Conservation (phyloP, 2,888 invertebrate genomes). For the Physocephala rufipes region DNA sequence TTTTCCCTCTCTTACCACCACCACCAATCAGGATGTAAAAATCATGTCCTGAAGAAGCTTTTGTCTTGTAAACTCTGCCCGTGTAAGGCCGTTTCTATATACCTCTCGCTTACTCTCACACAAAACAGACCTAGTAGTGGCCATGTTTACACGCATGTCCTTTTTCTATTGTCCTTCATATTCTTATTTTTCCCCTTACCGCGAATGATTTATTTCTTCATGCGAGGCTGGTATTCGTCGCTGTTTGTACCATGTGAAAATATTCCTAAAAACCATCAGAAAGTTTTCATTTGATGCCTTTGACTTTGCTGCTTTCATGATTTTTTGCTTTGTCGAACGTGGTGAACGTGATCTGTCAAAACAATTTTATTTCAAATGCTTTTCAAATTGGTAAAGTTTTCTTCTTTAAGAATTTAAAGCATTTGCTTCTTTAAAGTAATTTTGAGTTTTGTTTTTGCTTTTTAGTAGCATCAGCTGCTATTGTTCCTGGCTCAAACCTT, state of each 20-base stretch:
- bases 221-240: conserved; percentile 32
- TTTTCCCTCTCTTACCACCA: background rate
- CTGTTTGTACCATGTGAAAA: conserved; percentile 6
- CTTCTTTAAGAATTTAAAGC: conserved; percentile 1
- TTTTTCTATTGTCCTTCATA: too few relatives aligned
- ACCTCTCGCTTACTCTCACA: conserved; percentile 50
- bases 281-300: conserved; percentile 25
- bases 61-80: background rate
- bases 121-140: conserved; percentile 20
- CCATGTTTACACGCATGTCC: conserved; percentile 51
- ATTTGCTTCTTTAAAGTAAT: conserved; percentile 22
- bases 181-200: background rate
- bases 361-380: too few relatives aligned
- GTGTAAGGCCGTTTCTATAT: conserved; percentile 35
- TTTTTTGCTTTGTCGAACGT: background rate
- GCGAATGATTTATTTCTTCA: conserved; percentile 9
- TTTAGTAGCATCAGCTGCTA: background rate
- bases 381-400: background rate
- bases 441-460: background rate
- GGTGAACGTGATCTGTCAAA: too few relatives aligned
- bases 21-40: background rate
- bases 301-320: too few relatives aligned
- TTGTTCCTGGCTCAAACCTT: background rate
- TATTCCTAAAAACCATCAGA: background rate
- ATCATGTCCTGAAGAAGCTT: background rate